Percentiles rank a stretch among this genome's conserved stretches.
phyloP scores from a whole-genome alignment of 1,140 invertebrate species.

The Zaprionus kolodkinae region DNA sequence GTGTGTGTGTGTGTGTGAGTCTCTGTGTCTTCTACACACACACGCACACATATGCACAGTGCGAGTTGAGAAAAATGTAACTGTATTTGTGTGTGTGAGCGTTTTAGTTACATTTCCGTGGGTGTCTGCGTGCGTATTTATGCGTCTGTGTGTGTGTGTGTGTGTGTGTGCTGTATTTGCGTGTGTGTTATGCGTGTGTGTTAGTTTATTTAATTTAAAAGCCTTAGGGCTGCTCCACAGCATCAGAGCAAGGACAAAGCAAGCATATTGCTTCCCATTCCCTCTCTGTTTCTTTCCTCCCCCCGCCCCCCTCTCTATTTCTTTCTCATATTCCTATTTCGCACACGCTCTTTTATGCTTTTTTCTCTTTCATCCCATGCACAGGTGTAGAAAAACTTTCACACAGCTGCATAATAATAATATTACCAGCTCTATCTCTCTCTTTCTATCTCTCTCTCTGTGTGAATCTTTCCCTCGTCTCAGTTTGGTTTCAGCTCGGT shows the following conservation, averaged over 20 bases:
- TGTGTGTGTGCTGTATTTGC: conserved; percentile 19
- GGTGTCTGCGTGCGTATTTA: conserved; percentile 28
- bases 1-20: conserved; percentile 37
- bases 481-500: not conserved
- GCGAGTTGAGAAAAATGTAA: conserved; percentile 25
- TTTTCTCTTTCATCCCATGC: not conserved
- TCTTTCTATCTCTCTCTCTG: not conserved
- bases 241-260: conserved; percentile 21
- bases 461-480: conserved; percentile 29
- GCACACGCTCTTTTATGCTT: not conserved
- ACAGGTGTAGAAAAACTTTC: conserved; percentile 57
- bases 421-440: not conserved
- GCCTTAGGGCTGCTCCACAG: conserved; percentile 29
- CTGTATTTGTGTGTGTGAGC: conserved; percentile 24
- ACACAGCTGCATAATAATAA: conserved; percentile 59
- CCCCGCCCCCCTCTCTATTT: not conserved
- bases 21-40: not conserved
- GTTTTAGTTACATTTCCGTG: conserved; percentile 72
- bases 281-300: not conserved
- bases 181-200: conserved; percentile 18
- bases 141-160: conserved; percentile 19
- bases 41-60: conserved; percentile 1
- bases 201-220: conserved; percentile 76
- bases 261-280: conserved; percentile 25
- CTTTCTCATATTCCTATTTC: conserved; percentile 2